A percentile compares a stretch with the other conserved stretches of the same genome.
These are phyloP conservation scores for Numenius phaeopus DNA, from an alignment of 2,797 vertebrate genomes.

Conservation along the genomic window DNA sequence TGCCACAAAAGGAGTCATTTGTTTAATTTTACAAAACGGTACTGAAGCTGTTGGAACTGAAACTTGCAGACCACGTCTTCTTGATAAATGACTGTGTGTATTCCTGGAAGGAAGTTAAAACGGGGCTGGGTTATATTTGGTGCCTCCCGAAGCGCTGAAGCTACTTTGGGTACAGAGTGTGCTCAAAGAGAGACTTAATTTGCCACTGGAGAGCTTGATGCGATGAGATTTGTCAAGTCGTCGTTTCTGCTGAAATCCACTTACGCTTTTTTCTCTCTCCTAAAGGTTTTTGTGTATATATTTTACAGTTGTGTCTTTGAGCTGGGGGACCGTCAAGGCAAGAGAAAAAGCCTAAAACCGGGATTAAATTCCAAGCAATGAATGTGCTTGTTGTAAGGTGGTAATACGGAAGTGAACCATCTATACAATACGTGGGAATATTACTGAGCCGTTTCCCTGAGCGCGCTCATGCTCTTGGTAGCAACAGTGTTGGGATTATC, in stretches of 20 bases:
- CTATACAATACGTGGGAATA: accelerated
- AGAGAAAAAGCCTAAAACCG: neutral
- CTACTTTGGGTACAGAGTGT: conserved; percentile 50
- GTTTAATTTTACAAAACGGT: conserved; percentile 9
- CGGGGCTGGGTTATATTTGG: conserved; percentile 54
- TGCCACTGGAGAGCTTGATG: conserved; percentile 16
- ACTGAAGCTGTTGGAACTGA: conserved; percentile 28
- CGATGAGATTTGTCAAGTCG: conserved; percentile 28
- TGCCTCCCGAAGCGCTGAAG: conserved; percentile 37
- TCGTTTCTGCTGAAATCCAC: neutral
- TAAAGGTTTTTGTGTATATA: neutral
- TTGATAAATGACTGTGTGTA: conserved; percentile 37
- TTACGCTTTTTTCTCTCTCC: neutral
- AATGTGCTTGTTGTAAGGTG: neutral
- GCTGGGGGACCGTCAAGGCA: neutral
- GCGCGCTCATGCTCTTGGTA: accelerated
- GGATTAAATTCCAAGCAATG: neutral
- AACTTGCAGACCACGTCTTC: conserved; percentile 48
- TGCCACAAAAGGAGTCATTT: conserved; percentile 7
- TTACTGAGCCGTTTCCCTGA: accelerated
- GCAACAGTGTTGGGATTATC: neutral
- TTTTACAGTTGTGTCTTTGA: neutral
- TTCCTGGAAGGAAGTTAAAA: conserved; percentile 65
- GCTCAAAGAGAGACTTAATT: conserved; percentile 37
- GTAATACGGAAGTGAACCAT: neutral